Evolutionary conservation across 2,888 invertebrate species (phyloP).

Genomic region (Protophormia terraenovae): DNA sequence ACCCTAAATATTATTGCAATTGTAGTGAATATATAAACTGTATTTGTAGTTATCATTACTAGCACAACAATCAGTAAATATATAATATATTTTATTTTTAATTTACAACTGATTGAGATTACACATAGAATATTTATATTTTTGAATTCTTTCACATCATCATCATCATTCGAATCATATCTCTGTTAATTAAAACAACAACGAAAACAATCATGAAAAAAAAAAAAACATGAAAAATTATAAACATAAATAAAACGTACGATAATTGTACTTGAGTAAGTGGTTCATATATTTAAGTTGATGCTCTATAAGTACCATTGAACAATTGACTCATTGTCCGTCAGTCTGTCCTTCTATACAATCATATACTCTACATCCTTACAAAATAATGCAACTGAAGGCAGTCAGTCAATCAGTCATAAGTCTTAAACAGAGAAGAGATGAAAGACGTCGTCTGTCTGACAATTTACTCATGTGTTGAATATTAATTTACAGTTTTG

Average conservation of each 20-base stretch:
- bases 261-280: background rate
- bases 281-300: background rate
- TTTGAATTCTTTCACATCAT: background rate
- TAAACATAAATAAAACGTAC: background rate
- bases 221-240: constrained; percentile 23
- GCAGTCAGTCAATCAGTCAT: background rate
- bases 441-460: background rate
- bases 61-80: no score
- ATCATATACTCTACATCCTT: background rate
- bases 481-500: constrained; percentile 30
- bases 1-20: no score
- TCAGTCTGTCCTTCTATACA: background rate
- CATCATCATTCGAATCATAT: background rate
- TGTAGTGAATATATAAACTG: no score
- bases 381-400: background rate
- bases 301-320: constrained; percentile 19
- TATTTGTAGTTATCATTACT: no score
- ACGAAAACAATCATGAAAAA: background rate
- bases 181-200: constrained; percentile 4
- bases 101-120: background rate
- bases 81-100: background rate
- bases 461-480: constrained; percentile 35
- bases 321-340: constrained; percentile 46
- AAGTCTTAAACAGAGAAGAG: background rate
- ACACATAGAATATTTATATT: background rate